Evolutionary conservation across 1,140 invertebrate species (phyloP).

Genomic region (Saccostrea cuccullata): DNA sequence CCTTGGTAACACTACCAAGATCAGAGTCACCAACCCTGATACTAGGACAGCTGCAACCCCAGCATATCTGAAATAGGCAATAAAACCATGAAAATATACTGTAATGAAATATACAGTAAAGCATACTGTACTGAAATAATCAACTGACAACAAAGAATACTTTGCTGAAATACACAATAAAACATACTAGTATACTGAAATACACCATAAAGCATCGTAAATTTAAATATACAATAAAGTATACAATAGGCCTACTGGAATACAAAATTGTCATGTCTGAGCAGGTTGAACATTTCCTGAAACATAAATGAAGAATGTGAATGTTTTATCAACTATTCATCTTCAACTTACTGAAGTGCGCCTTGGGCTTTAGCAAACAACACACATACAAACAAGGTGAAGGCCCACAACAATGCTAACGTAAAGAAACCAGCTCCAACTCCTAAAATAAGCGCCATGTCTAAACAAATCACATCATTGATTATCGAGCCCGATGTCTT

Average conservation of each 20-base stretch:
- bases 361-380: slow-evolving; percentile 53
- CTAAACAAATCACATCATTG: not conserved
- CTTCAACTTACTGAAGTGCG: slow-evolving; percentile 43
- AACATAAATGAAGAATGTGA: not conserved
- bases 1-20: slow-evolving; percentile 64
- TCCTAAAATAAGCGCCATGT: slow-evolving; percentile 58
- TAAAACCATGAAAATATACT: not conserved
- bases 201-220: no score
- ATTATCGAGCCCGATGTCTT: not conserved
- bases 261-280: slow-evolving; percentile 9
- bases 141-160: no score
- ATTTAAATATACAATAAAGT: no score
- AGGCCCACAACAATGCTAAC: slow-evolving; percentile 53
- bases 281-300: not conserved
- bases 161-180: no score
- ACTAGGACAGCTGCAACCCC: slow-evolving; percentile 58
- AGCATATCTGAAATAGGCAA: slow-evolving; percentile 60
- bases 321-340: not conserved
- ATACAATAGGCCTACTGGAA: no score
- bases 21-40: slow-evolving; percentile 59
- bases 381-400: slow-evolving; percentile 54
- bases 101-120: no score
- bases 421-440: slow-evolving; percentile 56
- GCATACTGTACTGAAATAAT: no score
- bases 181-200: no score